Percentiles rank a stretch among this genome's conserved stretches.
phyloP scores from a whole-genome alignment of 2,888 invertebrate genomes.

The Scaptomyza polygonia region DNA sequence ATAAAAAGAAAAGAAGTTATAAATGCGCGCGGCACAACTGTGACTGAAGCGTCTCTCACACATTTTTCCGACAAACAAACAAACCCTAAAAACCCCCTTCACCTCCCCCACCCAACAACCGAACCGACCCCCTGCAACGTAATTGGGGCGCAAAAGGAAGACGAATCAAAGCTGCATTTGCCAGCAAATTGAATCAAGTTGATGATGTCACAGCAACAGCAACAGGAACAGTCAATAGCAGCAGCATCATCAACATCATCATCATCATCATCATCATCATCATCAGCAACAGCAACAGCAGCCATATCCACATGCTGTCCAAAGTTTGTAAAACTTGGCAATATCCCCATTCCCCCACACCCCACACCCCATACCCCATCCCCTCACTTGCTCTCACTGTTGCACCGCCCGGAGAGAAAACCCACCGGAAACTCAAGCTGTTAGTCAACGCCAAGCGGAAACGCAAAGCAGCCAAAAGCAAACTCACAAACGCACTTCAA shows the following conservation, averaged over 20 bases:
- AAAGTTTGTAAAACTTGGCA: conserved; percentile 59
- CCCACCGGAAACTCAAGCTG: conserved; percentile 67
- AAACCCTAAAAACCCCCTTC: no score
- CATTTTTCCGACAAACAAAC: conserved; percentile 55
- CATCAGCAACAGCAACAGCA: conserved; percentile 6
- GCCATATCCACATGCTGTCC: conserved; percentile 48
- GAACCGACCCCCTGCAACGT: conserved; percentile 1
- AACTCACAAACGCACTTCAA: conserved; percentile 37
- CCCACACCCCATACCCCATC: neutral
- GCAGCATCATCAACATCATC: conserved; percentile 10
- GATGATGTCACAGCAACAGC: conserved; percentile 13
- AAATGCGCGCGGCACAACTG: conserved; percentile 23
- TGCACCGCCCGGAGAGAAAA: neutral
- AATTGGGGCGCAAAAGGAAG: conserved; percentile 54
- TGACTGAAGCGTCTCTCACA: conserved; percentile 53
- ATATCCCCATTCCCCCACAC: neutral
- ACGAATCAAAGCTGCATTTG: conserved; percentile 57
- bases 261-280: conserved; percentile 7
- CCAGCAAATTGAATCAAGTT: conserved; percentile 63
- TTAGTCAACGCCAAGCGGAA: conserved; percentile 74
- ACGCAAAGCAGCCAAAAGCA: conserved; percentile 65
- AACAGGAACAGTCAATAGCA: conserved; percentile 5
- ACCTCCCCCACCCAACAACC: neutral
- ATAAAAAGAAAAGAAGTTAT: conserved; percentile 13
- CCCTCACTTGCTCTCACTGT: neutral